Evolutionary conservation across 2,797 vertebrate species (phyloP).

Genomic region (Dermochelys coriacea): DNA sequence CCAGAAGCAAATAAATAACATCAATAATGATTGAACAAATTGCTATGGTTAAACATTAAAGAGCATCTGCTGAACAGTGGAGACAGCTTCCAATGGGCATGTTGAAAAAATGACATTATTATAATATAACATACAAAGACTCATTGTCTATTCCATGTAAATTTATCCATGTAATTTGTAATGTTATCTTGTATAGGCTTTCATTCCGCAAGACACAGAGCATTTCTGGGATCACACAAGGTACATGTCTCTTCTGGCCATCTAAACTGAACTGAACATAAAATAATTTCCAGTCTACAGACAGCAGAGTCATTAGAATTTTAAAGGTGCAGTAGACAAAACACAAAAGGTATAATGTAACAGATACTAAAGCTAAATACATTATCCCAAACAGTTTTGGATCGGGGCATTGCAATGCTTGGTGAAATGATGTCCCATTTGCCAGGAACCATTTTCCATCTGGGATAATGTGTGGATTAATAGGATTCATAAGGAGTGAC

Average conservation of each 20-base stretch:
- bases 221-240: not conserved
- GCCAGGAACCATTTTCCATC: not conserved
- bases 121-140: not conserved
- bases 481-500: not conserved
- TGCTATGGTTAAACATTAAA: not conserved
- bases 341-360: not conserved
- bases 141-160: not conserved
- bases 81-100: not conserved
- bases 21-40: not conserved
- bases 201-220: not conserved
- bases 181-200: not conserved
- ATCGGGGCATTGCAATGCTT: not conserved
- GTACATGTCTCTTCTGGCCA: not conserved
- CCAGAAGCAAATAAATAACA: slow-evolving; percentile 12
- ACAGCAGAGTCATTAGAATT: not conserved
- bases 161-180: not conserved
- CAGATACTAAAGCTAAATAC: not conserved
- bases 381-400: not conserved
- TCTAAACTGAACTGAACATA: not conserved
- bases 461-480: not conserved
- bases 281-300: not conserved
- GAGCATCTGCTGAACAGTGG: not conserved
- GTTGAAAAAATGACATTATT: not conserved
- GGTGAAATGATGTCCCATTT: not conserved
- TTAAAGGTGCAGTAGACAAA: not conserved